A percentile compares a stretch with the other conserved stretches of the same genome.
These are phyloP conservation scores for Xiphorhynchus elegans DNA, from an alignment of 2,113 vertebrate genomes.

Conservation along the genomic window DNA sequence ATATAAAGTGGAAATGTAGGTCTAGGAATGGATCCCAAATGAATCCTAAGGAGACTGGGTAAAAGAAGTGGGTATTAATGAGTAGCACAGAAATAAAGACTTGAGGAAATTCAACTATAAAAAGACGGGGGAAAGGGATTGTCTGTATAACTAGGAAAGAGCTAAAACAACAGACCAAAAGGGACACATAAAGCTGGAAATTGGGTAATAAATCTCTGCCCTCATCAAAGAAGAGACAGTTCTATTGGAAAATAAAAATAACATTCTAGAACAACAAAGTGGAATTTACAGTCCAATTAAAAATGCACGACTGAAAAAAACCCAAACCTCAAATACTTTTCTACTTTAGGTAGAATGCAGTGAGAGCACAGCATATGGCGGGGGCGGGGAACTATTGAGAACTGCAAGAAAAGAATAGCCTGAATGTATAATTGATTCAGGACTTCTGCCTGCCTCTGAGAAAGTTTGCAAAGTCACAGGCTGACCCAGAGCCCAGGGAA, in stretches of 20 bases:
- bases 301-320: background rate
- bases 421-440: accelerated
- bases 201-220: conserved; percentile 58
- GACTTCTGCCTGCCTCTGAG: background rate
- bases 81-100: background rate
- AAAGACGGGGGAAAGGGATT: background rate
- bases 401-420: background rate
- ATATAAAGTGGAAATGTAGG: background rate
- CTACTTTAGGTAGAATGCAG: background rate
- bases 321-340: background rate
- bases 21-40: background rate
- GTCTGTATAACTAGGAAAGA: conserved; percentile 9
- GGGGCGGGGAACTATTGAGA: background rate
- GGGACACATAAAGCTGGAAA: conserved; percentile 53
- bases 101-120: background rate
- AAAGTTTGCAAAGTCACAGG: background rate
- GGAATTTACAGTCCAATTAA: conserved; percentile 57
- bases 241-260: conserved; percentile 70
- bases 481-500: background rate
- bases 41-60: background rate
- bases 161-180: conserved; percentile 31
- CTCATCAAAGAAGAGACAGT: conserved; percentile 55
- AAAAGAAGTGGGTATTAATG: background rate
- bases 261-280: conserved; percentile 21
- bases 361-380: accelerated